These are phyloP conservation scores for Melopsittacus undulatus DNA, from an alignment of 2,797 vertebrate species.

Conservation along the genomic window DNA sequence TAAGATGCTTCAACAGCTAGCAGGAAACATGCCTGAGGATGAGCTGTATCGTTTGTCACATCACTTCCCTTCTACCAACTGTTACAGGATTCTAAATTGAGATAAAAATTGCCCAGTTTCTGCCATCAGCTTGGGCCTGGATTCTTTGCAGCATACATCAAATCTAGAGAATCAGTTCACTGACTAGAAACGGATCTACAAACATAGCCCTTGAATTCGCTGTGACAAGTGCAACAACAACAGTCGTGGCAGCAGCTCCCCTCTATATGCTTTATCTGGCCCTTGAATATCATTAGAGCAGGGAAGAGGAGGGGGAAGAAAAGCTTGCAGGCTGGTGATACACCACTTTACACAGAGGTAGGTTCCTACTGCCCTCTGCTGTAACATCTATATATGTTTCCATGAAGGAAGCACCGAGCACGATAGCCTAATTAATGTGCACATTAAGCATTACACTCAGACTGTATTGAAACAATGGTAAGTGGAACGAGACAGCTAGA, in stretches of 20 bases:
- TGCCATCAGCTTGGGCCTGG: not conserved
- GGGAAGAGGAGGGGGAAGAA: not conserved
- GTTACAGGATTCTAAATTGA: not conserved
- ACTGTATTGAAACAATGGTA: not conserved
- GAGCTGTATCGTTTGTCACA: not conserved
- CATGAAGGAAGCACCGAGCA: not conserved
- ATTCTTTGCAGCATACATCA: not conserved
- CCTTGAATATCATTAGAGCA: not conserved
- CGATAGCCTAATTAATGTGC: fast-evolving
- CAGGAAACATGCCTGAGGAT: not conserved
- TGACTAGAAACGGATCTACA: not conserved
- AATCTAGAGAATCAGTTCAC: not conserved
- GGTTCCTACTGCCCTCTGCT: slow-evolving; percentile 62
- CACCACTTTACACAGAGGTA: not conserved
- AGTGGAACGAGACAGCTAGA: not conserved
- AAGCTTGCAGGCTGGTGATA: not conserved
- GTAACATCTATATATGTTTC: not conserved
- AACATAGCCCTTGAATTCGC: not conserved
- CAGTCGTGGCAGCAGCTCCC: not conserved
- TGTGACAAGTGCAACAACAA: not conserved
- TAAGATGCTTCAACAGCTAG: not conserved
- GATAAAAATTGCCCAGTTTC: not conserved
- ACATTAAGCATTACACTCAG: not conserved
- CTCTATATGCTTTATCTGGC: not conserved
- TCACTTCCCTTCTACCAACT: not conserved